Evolutionary conservation across 2,888 invertebrate species (phyloP).

Genomic region (Drosophila nigricruria): DNA sequence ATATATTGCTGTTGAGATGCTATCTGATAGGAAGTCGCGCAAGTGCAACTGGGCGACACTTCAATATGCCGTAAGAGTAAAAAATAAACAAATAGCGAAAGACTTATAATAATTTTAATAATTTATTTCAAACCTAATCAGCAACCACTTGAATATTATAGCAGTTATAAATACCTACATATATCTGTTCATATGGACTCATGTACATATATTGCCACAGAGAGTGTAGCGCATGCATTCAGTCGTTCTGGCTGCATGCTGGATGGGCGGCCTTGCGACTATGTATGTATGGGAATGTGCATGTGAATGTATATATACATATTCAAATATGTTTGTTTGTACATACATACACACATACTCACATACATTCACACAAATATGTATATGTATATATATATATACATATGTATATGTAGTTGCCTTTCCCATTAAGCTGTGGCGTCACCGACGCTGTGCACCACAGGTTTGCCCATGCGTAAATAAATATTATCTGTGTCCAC

Average conservation of each 20-base stretch:
- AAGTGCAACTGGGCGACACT: constrained; percentile 4
- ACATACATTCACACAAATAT: not conserved
- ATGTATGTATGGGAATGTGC: not conserved
- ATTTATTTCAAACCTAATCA: constrained; percentile 36
- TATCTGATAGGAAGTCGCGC: constrained; percentile 13
- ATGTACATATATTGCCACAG: not conserved
- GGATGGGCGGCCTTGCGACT: constrained; percentile 24
- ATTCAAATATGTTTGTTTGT: not conserved
- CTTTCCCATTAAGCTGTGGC: constrained; percentile 13
- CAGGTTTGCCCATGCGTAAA: not conserved
- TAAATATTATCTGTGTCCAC: constrained; percentile 2
- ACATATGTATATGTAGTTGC: not conserved
- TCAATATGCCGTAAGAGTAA: constrained; percentile 11
- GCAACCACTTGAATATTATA: constrained; percentile 39
- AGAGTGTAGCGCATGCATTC: constrained; percentile 16
- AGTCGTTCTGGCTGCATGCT: constrained; percentile 7
- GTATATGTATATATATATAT: not conserved
- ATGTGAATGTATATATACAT: not conserved
- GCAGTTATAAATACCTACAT: constrained; percentile 17
- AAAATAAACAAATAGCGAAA: not conserved
- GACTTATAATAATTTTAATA: constrained; percentile 23
- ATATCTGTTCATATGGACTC: not conserved
- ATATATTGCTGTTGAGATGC: constrained; percentile 37
- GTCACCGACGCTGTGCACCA: constrained; percentile 1
- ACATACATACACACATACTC: no score